A percentile compares a stretch with the other conserved stretches of the same genome.
phyloP scores from a whole-genome alignment of 1,140 invertebrate genomes.

The Meloidogyne chitwoodi region DNA sequence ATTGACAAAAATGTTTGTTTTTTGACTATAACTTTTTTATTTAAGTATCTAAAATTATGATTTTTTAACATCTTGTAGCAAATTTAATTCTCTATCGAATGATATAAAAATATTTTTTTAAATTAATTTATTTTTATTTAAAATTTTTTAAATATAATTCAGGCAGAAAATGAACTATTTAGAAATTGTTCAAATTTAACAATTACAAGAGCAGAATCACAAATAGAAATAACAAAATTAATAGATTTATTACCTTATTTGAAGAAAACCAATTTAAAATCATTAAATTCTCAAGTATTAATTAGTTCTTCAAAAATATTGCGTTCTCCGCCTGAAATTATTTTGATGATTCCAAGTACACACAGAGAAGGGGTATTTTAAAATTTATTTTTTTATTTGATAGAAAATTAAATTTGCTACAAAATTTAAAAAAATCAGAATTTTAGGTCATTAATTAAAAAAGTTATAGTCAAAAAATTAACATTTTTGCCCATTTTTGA shows the following conservation, averaged over 20 bases:
- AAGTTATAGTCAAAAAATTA: no score
- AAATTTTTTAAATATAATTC: neutral
- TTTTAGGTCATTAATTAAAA: no score
- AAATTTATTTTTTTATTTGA: neutral
- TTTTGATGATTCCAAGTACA: constrained; percentile 20
- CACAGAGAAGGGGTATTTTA: constrained; percentile 10
- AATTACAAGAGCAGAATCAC: neutral
- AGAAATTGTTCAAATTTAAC: neutral
- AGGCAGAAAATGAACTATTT: neutral
- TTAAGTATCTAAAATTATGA: neutral
- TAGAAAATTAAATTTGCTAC: no score
- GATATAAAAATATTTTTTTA: no score
- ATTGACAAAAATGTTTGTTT: neutral
- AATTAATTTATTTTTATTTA: no score
- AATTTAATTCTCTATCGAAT: neutral
- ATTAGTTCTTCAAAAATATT: constrained; percentile 5
- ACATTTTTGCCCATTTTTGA: no score
- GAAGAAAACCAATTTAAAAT: neutral
- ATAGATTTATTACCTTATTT: constrained; percentile 23
- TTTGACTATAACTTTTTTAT: neutral
- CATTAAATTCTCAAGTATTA: constrained; percentile 13
- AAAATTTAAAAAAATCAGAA: no score
- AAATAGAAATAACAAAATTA: neutral
- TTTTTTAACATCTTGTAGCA: neutral
- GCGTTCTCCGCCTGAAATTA: constrained; percentile 16